Percentiles rank a stretch among this genome's conserved stretches.
These are phyloP conservation scores for Tinea trinotella DNA, from an alignment of 2,888 invertebrate genomes.

Conservation along the genomic window DNA sequence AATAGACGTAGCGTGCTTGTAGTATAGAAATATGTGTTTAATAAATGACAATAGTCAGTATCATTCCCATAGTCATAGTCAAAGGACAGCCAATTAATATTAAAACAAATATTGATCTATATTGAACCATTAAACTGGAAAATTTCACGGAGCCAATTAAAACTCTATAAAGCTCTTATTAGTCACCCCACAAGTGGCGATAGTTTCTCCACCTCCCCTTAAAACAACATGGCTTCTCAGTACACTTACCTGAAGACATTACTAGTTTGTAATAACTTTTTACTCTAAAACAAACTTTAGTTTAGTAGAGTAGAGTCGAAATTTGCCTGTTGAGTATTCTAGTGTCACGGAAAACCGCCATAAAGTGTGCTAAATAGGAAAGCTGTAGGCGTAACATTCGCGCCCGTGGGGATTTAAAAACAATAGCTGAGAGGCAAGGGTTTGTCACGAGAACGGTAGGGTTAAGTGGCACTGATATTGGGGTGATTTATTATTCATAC, in stretches of 20 bases:
- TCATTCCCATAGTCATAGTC: constrained; percentile 30
- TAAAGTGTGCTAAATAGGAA: constrained; percentile 43
- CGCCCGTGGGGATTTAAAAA: constrained; percentile 59
- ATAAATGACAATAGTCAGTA: background rate
- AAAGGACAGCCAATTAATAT: constrained; percentile 41
- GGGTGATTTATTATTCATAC: constrained; percentile 49
- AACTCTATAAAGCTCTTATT: constrained; percentile 61
- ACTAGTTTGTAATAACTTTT: background rate
- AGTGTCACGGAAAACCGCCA: background rate
- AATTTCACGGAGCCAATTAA: constrained; percentile 56
- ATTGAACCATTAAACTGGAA: constrained; percentile 14
- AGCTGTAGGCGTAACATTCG: constrained; percentile 64
- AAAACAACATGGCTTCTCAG: constrained; percentile 68
- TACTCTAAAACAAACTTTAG: background rate
- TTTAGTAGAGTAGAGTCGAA: background rate
- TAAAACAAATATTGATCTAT: constrained; percentile 45
- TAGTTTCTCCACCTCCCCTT: constrained; percentile 41
- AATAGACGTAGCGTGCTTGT: no score
- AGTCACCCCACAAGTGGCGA: constrained; percentile 44
- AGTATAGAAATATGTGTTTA: background rate
- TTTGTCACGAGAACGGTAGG: constrained; percentile 52
- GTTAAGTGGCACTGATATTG: constrained; percentile 40
- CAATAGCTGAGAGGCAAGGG: constrained; percentile 54
- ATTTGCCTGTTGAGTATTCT: background rate
- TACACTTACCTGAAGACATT: constrained; percentile 44